Conservation (phyloP, 2,888 invertebrate species). For the Thymelicus acteon region DNA sequence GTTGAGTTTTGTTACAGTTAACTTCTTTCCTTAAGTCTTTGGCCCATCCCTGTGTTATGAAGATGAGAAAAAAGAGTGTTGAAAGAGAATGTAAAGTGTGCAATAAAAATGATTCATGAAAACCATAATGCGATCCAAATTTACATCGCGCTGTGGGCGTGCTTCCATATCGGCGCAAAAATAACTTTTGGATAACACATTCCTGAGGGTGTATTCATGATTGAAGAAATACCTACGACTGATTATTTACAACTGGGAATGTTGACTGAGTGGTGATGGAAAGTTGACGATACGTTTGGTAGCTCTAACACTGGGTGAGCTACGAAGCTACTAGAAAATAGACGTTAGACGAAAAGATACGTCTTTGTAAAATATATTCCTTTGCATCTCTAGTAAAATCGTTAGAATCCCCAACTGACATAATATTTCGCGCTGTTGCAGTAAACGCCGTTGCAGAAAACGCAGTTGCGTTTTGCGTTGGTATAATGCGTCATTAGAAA, state of each 20-base stretch:
- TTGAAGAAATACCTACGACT: background rate
- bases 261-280: background rate
- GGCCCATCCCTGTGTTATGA: background rate
- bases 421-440: too few relatives aligned
- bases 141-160: background rate
- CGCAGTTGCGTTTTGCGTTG: too few relatives aligned
- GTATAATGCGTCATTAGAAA: too few relatives aligned
- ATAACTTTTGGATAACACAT: constrained; percentile 12
- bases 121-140: constrained; percentile 21
- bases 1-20: background rate
- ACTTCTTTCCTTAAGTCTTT: too few relatives aligned
- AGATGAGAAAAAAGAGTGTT: background rate
- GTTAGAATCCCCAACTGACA: too few relatives aligned
- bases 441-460: too few relatives aligned
- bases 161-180: constrained; percentile 19
- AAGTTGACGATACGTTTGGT: background rate
- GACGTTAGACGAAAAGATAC: too few relatives aligned
- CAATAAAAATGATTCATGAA: constrained; percentile 26
- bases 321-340: too few relatives aligned
- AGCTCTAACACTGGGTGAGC: too few relatives aligned
- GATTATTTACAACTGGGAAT: background rate
- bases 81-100: constrained; percentile 12
- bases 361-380: too few relatives aligned
- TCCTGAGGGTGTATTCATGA: background rate
- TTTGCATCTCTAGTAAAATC: too few relatives aligned